Conservation (phyloP, 2,113 vertebrate species). For the Thamnaconus septentrionalis region DNA sequence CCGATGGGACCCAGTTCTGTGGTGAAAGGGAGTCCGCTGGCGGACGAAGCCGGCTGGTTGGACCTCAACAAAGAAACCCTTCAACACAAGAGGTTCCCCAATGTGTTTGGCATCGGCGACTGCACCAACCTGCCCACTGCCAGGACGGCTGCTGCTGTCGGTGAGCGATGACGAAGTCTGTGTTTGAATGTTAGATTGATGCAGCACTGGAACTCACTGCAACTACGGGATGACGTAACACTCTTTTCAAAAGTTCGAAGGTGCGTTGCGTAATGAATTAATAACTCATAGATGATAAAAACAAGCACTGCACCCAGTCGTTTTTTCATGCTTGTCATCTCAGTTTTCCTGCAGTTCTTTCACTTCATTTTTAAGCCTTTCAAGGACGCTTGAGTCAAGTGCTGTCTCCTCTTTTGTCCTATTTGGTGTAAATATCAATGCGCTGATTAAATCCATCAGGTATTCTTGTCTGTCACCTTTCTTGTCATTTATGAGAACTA, state of each 20-base stretch:
- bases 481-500: no score
- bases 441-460: no score
- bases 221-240: not conserved
- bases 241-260: not conserved
- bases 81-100: constrained; percentile 88
- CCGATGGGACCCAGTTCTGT: constrained; percentile 90
- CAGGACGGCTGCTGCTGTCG: constrained; percentile 90
- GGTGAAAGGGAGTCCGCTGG: constrained; percentile 80
- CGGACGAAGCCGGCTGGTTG: constrained; percentile 85
- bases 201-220: constrained; percentile 6
- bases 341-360: no score
- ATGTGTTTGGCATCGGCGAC: constrained; percentile 96
- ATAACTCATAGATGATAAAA: no score
- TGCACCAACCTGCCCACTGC: constrained; percentile 93
- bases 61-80: constrained; percentile 88
- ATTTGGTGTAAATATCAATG: no score
- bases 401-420: no score
- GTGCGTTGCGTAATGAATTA: no score
- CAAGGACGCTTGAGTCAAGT: no score
- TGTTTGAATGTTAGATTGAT: not conserved
- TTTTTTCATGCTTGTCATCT: no score
- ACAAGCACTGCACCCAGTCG: no score
- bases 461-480: no score
- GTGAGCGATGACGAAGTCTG: constrained; percentile 65
- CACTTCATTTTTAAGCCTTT: no score